These are phyloP conservation scores for Chitala chitala DNA, from an alignment of 2,113 vertebrate species.

Conservation along the genomic window DNA sequence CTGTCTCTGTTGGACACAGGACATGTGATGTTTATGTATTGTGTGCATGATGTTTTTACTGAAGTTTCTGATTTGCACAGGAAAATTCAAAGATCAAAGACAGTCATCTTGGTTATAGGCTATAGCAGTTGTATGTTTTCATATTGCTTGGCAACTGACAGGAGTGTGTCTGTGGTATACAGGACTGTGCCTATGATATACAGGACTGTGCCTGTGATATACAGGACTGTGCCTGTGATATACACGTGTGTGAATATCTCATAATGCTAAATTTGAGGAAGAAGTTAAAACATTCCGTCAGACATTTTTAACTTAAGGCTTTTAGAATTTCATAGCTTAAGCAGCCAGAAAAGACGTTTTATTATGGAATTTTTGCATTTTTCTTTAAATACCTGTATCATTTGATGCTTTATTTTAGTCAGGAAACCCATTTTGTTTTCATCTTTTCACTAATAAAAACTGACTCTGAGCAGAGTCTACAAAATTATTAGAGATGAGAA, in stretches of 20 bases:
- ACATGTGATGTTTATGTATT: no score
- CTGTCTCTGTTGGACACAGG: neutral
- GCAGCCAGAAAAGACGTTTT: no score
- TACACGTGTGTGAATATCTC: no score
- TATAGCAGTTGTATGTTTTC: neutral
- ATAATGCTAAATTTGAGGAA: no score
- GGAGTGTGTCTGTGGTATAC: neutral
- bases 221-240: neutral
- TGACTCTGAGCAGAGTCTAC: neutral
- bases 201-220: neutral
- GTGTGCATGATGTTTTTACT: neutral
- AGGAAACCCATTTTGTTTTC: neutral
- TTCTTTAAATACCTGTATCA: no score
- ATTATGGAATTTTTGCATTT: no score
- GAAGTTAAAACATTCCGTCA: no score
- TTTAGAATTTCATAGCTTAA: no score
- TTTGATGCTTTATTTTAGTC: neutral
- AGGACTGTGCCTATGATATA: neutral
- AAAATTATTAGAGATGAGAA: slow-evolving; percentile 1
- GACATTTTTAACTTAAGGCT: no score
- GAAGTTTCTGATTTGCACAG: neutral
- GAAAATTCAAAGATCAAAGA: neutral
- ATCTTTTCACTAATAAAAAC: neutral
- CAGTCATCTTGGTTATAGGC: neutral
- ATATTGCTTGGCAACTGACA: neutral